Evolutionary conservation across 2,113 vertebrate genomes (phyloP).

Genomic region (Vulpes ferrilata): DNA sequence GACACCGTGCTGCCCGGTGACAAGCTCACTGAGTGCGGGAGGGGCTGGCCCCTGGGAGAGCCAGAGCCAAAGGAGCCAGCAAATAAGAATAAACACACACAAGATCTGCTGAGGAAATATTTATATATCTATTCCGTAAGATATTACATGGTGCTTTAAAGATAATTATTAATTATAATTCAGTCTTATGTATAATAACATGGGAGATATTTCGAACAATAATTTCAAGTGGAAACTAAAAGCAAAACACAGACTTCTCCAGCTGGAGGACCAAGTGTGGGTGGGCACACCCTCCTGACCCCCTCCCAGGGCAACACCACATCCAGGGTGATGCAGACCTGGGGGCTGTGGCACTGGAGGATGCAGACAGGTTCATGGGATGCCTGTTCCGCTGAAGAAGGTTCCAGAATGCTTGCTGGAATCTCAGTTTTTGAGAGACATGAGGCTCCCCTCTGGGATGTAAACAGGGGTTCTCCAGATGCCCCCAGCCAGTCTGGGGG

Average conservation of each 20-base stretch:
- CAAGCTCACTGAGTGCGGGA: not conserved
- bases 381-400: not conserved
- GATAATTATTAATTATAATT: not conserved
- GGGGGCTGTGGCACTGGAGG: no score
- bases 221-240: not conserved
- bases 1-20: not conserved
- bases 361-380: fast-evolving
- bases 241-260: not conserved
- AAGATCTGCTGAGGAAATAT: not conserved
- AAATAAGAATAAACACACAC: fast-evolving
- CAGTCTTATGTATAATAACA: no score
- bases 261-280: not conserved
- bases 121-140: fast-evolving
- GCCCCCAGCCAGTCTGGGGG: not conserved
- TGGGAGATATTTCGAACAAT: not conserved
- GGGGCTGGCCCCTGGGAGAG: not conserved
- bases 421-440: not conserved
- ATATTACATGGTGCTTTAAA: not conserved
- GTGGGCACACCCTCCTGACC: not conserved
- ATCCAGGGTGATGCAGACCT: not conserved
- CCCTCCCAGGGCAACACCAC: not conserved
- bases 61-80: not conserved
- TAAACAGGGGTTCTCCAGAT: not conserved
- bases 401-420: not conserved
- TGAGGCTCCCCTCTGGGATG: not conserved